Evolutionary conservation across 2,888 invertebrate species (phyloP).

Genomic region (Arrhopalites spinosus): DNA sequence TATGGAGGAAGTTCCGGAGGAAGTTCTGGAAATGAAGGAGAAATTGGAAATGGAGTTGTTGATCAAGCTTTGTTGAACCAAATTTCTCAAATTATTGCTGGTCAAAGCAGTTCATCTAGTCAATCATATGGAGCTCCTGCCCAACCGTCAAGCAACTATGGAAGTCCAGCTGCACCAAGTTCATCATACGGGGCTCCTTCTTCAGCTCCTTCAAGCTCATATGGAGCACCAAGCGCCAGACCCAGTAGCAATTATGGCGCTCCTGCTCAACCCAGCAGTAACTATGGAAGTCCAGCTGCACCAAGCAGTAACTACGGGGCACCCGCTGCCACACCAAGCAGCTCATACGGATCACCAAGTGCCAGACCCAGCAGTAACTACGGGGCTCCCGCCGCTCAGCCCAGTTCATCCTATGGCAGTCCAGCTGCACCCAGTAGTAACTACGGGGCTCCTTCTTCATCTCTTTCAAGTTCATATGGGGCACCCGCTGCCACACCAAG

Average conservation of each 20-base stretch:
- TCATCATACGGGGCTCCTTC: conserved; percentile 31
- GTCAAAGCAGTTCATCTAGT: neutral
- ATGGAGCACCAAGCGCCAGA: no score
- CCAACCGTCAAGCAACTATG: neutral
- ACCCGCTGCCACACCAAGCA: conserved; percentile 17
- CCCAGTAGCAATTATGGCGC: no score
- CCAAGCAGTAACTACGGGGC: conserved; percentile 12
- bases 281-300: conserved; percentile 16
- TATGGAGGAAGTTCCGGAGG: conserved; percentile 25
- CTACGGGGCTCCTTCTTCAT: conserved; percentile 6
- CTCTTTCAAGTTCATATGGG: conserved; percentile 2
- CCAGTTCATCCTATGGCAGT: no score
- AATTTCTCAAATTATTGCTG: conserved; percentile 36
- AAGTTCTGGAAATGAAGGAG: conserved; percentile 38
- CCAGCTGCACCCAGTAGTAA: neutral
- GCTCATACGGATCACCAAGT: neutral
- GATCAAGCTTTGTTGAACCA: conserved; percentile 42
- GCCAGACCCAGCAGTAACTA: neutral
- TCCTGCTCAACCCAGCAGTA: neutral
- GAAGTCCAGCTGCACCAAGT: conserved; percentile 14
- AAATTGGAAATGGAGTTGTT: conserved; percentile 39
- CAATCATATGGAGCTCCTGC: conserved; percentile 29
- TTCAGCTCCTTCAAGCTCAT: neutral
- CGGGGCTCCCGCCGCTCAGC: neutral
- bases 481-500: neutral